phyloP scores from a whole-genome alignment of 1,140 invertebrate species.

The Apis cerana region DNA sequence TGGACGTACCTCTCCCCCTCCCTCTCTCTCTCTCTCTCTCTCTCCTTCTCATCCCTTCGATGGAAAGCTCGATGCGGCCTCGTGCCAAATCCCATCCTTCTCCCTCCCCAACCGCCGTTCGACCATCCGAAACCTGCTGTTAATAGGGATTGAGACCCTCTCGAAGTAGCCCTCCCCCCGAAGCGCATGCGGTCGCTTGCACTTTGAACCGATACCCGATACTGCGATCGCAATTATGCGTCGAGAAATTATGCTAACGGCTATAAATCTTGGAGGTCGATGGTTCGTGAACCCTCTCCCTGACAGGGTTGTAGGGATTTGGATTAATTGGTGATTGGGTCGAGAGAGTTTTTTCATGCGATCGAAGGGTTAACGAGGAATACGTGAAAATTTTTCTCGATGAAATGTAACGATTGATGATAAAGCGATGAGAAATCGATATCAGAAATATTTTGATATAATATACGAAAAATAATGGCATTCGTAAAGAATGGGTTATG shows the following conservation, averaged over 20 bases:
- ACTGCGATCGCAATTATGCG: conserved; percentile 61
- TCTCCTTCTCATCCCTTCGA: conserved; percentile 2
- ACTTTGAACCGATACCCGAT: conserved; percentile 55
- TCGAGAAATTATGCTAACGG: conserved; percentile 51
- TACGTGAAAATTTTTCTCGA: too few species aligned
- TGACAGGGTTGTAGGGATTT: neutral
- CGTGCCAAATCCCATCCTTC: conserved; percentile 59
- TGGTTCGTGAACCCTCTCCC: too few species aligned
- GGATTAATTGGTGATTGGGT: too few species aligned
- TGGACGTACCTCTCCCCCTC: conserved; percentile 59
- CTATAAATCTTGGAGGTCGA: conserved; percentile 22
- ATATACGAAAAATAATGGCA: too few species aligned
- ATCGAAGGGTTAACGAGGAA: too few species aligned
- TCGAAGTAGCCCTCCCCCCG: conserved; percentile 34
- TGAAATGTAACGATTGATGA: too few species aligned
- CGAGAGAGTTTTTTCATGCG: too few species aligned
- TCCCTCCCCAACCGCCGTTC: conserved; percentile 23
- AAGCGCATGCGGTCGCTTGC: conserved; percentile 54
- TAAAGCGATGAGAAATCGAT: too few species aligned
- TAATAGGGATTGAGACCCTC: conserved; percentile 62
- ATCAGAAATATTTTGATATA: too few species aligned
- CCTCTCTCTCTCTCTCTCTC: conserved; percentile 10
- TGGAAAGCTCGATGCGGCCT: conserved; percentile 34
- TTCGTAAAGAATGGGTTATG: too few species aligned
- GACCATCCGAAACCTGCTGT: conserved; percentile 57